Evolutionary conservation across 2,113 vertebrate species (phyloP).

Genomic region (Mionectes macconnelli): DNA sequence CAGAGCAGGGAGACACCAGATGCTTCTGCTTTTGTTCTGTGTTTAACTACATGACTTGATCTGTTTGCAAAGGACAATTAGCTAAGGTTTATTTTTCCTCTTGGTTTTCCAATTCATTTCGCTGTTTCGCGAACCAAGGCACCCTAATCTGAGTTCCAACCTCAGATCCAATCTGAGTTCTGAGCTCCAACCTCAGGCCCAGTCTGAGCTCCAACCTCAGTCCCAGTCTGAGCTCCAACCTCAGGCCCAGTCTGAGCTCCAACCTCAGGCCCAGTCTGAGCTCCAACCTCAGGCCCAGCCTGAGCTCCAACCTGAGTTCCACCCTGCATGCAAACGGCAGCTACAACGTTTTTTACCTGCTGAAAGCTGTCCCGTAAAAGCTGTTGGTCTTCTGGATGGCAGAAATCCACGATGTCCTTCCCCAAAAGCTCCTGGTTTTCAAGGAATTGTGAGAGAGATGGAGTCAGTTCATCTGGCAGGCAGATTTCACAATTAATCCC

Average conservation of each 20-base stretch:
- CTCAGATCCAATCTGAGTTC: neutral
- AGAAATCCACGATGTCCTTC: slow-evolving; percentile 92
- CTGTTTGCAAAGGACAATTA: neutral
- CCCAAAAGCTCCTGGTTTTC: slow-evolving; percentile 88
- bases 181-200: neutral
- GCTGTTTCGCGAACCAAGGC: neutral
- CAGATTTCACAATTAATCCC: neutral
- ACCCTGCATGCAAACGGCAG: neutral
- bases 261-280: neutral
- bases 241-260: neutral
- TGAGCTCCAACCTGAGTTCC: neutral
- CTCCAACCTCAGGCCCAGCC: neutral
- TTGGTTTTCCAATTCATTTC: neutral
- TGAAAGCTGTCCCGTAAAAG: slow-evolving; percentile 94
- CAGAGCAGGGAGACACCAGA: slow-evolving; percentile 20
- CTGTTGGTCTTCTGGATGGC: slow-evolving; percentile 93
- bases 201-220: neutral
- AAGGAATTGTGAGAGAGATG: neutral
- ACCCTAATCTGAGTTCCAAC: neutral
- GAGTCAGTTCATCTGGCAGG: neutral
- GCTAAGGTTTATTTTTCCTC: neutral
- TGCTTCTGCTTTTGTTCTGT: neutral
- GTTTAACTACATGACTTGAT: neutral
- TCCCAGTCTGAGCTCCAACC: neutral
- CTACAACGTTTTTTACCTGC: slow-evolving; percentile 76